Evolutionary conservation across 1,140 invertebrate genomes (phyloP), one percentile per base, ranked within the genome.

Genomic region (Brachionus angularis): DNA sequence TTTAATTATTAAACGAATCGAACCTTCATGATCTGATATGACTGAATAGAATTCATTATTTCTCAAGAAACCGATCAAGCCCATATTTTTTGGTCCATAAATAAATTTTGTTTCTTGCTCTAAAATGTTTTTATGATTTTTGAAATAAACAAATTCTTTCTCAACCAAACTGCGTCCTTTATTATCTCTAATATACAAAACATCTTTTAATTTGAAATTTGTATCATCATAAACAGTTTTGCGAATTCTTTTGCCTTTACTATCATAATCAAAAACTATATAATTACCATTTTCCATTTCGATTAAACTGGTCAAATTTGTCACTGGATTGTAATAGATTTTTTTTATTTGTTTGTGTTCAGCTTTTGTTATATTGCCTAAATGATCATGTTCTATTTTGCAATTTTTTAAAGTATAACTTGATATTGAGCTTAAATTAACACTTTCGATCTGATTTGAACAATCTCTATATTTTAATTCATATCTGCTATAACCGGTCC

Each of bases 281-380:
- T 58, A 16, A 8, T 31, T 36, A 18, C 53, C 53, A 5, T 58
- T 42, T 58, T 58, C 39, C 31, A 58, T 31, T 34, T 23, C 53
- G 39, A 58, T 58, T 58, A 36, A 42, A 58, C 53, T 36, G 53
- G 31, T 4, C 53, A 1, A 42, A 58, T 58, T 58, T 1, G 53
- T 36, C 23, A 58, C 34, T 25, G 36, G 16, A 58, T 58, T 23
- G 25, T 58, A 36, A 42, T 36, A n/a, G 39, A 58, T 36, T 36
- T 36, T 58, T 25, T 58, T 16, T 36, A 36, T 36, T 36, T 58
- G 12, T 21, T 36, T 36, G 39, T 36, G 53, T 10, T 58, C 53
- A 10, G 53, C 53, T 58, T 18, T 36, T 3, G 33, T 36, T 21
- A 58, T 34, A 36, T 58, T 58, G n/a, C 53, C 53, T 21, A 58